Conservation (phyloP, 1,140 invertebrate species). For the Aleiodes sp. region DNA sequence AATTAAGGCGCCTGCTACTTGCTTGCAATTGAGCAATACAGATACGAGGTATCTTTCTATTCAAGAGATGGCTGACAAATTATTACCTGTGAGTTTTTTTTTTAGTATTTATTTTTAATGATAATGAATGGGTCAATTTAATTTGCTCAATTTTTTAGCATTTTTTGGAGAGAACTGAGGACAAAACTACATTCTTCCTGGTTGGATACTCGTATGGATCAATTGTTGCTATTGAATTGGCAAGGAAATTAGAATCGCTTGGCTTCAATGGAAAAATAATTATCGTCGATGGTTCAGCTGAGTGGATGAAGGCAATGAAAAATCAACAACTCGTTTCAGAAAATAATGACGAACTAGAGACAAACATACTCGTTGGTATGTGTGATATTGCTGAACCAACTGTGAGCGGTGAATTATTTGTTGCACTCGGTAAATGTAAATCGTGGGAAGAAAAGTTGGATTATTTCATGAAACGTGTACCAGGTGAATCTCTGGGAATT, state of each 20-base stretch:
- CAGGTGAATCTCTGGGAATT: slow-evolving; percentile 31
- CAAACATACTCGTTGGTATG: slow-evolving; percentile 45
- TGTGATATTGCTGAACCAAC: slow-evolving; percentile 39
- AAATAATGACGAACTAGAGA: slow-evolving; percentile 46
- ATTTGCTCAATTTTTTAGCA: slow-evolving; percentile 43
- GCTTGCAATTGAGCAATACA: slow-evolving; percentile 65
- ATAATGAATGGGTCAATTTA: neutral
- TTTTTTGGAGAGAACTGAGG: slow-evolving; percentile 45
- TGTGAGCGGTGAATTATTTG: slow-evolving; percentile 48
- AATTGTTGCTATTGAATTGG: slow-evolving; percentile 58
- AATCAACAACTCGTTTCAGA: slow-evolving; percentile 34
- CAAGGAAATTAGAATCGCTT: slow-evolving; percentile 51
- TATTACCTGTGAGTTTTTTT: slow-evolving; percentile 38
- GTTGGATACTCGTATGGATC: slow-evolving; percentile 62
- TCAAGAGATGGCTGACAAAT: slow-evolving; percentile 36
- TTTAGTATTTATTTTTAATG: neutral
- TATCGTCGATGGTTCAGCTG: slow-evolving; percentile 61
- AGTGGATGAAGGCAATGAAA: slow-evolving; percentile 49
- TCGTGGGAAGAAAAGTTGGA: slow-evolving; percentile 61
- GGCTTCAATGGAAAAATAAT: slow-evolving; percentile 52
- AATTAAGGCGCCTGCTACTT: slow-evolving; percentile 67
- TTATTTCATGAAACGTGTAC: slow-evolving; percentile 33
- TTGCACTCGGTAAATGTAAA: slow-evolving; percentile 54
- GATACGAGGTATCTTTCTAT: slow-evolving; percentile 9
- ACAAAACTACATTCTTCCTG: slow-evolving; percentile 54